Conservation (phyloP, 1,140 invertebrate genomes). For the Cyclargus thomasi region DNA sequence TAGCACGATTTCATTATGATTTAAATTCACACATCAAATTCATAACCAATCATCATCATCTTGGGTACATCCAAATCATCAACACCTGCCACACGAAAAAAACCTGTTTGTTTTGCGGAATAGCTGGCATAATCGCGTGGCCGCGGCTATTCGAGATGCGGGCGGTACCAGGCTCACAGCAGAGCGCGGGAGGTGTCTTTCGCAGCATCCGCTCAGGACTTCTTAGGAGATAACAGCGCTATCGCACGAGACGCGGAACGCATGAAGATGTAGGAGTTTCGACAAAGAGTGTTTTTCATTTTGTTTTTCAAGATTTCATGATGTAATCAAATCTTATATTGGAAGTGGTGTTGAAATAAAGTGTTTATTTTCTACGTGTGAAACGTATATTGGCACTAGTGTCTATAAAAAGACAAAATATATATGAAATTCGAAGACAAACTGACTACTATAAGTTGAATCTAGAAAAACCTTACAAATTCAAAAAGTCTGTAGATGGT, state of each 20-base stretch:
- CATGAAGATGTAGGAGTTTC: background rate
- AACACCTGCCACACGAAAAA: background rate
- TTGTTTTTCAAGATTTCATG: background rate
- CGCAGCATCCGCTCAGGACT: conserved; percentile 5
- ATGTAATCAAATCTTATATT: too few species aligned
- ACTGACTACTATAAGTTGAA: too few species aligned
- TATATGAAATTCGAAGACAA: too few species aligned
- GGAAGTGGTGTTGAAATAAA: too few species aligned
- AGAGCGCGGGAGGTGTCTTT: background rate
- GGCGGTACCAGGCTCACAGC: background rate
- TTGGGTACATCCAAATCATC: background rate
- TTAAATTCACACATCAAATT: too few species aligned
- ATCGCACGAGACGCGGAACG: background rate
- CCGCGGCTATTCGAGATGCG: conserved; percentile 4
- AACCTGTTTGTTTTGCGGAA: background rate
- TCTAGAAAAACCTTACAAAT: too few species aligned
- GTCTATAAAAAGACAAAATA: too few species aligned
- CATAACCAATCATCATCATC: too few species aligned
- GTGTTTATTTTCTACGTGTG: too few species aligned
- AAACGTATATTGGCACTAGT: too few species aligned
- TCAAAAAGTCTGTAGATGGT: too few species aligned
- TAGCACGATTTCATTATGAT: too few species aligned
- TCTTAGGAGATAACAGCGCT: background rate
- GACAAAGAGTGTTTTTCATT: background rate
- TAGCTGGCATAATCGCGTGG: background rate